Base-by-base conservation (phyloP, 2,888 invertebrate genomes). In the Odontocolon sp. region DNA sequence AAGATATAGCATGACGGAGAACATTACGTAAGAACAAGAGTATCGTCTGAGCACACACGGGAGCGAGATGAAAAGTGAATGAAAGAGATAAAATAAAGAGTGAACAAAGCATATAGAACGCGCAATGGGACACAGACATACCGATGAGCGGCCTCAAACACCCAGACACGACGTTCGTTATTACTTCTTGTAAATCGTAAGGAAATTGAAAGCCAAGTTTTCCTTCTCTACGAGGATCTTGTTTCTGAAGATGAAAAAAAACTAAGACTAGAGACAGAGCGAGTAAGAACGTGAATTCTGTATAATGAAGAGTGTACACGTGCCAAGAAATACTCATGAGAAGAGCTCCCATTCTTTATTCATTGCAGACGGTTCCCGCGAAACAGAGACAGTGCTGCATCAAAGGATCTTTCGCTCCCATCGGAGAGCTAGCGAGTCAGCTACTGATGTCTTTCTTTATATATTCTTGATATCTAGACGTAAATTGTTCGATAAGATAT, bases 331-430 rank as follows among this genome's bases (percentile, higher is more conserved):
- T 61, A 52, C 36, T 45, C 59, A 70, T 76, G 31, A 26, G 54
- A 42, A 38, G 50, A 52, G 45, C 14, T 67, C 66, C 61, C 38
- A 67, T 71, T 71, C 66, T 71, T 61, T 33, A 50, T n/a, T 26
- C 50, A 54, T 56, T 33, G 26, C 42, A 38, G 16, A 9, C 2
- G 38, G 21, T 45, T 26, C 26, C 47, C 23, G 23, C 21, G 45
- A 47, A n/a, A n/a, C n/a, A n/a, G n/a, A n/a, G n/a, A n/a, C n/a
- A n/a, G 54, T 14, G 45, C 33, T 61, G 67, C 45, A 73, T 73
- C 73, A 73, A 73, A 67, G 73, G 59, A 54, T 73, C 54, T 56
- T 54, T 61, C 45, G 16, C 54, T 67, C 26, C 45, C 59, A n/a
- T n/a, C 47, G 1, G n/a, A n/a, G 23, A 11, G 11, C n/a, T 11